Base-by-base conservation (phyloP, 2,797 vertebrate species). In the Clamator glandarius region DNA sequence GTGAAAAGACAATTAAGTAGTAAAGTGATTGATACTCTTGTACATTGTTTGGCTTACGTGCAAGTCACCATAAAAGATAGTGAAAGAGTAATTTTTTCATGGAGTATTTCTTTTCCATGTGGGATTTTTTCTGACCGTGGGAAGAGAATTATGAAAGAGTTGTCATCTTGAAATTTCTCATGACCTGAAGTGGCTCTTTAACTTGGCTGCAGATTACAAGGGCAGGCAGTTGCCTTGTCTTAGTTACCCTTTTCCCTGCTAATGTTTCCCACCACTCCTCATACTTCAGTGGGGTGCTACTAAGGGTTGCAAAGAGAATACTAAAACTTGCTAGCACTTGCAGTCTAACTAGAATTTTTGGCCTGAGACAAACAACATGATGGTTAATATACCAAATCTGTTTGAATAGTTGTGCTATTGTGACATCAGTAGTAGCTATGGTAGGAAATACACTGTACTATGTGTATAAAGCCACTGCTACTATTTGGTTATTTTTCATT, bases 91-190 rank as follows among this genome's bases (percentile, higher is more conserved):
- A 44, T 44, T 18, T 84, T 88, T 96, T 79, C 44, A 11, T 36
- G 36, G 55, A 54, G 15, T 64, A 85, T 92, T 95, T 91, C 78
- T 94, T 96, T 95, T 92, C 94, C 83, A 73, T 84, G 79, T 86
- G 94, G 57, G 55, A 66, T 78, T 92, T 95, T 93, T 95, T 85
- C 51, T 92, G 95, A 94, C 92, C 70, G 93, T 97, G 96, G 93
- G 95, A 97, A 96, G 80, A 86, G 91, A 93, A 39, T 83, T 91
- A 7, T 67, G 77, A 87, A 81, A 84, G 76, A 63, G 52, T 84
- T 97, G 82, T 95, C 93, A 64, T 93, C 80, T 69, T 91, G 68
- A 94, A 91, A 79, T 93, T 96, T 96, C 91, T 90, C 91, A 94
- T 92, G 92, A 95, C 94, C 93, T 92, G 78, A 73, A 80, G 72